A percentile compares a stretch with the other conserved stretches of the same genome.
Conservation (phyloP, 2,113 vertebrate genomes). For the Lagopus muta region DNA sequence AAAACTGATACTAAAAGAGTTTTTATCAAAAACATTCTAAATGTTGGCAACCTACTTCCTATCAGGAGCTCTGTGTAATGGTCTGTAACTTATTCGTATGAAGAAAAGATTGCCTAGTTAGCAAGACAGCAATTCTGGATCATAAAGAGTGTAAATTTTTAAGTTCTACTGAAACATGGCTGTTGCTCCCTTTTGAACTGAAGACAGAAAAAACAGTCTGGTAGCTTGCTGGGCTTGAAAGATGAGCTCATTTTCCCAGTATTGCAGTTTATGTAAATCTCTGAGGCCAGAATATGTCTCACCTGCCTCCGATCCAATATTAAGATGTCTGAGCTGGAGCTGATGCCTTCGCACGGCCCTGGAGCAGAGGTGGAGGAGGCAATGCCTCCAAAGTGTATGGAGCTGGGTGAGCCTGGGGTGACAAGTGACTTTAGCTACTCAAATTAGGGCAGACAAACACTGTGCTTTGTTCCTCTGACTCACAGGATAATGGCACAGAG, state of each 20-base stretch:
- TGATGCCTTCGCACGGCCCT: not conserved
- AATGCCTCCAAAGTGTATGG: not conserved
- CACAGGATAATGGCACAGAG: not conserved
- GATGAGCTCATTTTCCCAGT: not conserved
- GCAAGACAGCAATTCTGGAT: not conserved
- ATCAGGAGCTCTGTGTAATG: not conserved
- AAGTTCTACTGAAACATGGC: not conserved
- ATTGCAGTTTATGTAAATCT: not conserved
- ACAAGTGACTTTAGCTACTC: not conserved
- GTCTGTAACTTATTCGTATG: not conserved
- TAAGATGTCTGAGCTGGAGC: not conserved
- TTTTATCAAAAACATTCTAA: not conserved
- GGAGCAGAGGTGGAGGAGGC: not conserved
- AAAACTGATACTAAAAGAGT: not conserved
- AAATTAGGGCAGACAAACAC: slow-evolving; percentile 26
- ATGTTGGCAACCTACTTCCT: not conserved
- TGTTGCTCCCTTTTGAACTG: not conserved
- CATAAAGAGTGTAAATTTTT: not conserved
- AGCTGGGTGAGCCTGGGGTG: not conserved
- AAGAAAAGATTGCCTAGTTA: not conserved
- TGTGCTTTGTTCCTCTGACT: not conserved
- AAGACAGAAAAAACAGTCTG: not conserved
- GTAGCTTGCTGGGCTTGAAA: not conserved
- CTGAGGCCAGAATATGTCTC: not conserved
- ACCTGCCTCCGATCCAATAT: not conserved